Evolutionary conservation across 2,888 invertebrate genomes (phyloP), one percentile per base, ranked within the genome.

Genomic region (Isoperla grammatica): DNA sequence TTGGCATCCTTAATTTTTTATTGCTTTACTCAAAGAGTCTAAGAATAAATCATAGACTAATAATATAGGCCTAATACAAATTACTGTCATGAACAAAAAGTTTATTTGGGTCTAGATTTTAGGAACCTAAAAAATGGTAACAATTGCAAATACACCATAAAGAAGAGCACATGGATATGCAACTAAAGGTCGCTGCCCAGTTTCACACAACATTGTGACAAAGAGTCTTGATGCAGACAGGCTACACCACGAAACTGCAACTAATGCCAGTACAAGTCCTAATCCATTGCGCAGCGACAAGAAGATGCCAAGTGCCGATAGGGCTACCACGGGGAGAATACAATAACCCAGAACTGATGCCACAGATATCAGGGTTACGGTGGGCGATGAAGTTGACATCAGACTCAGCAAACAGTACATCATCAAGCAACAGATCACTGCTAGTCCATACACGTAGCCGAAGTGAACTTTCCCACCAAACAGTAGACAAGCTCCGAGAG

Each of bases 121-220:
- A 48, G 6, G 48, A 20, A 48, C 15, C 83, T 79, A 96, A 78
- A 96, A 96, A 62, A 96, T 81, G 54, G 95, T 91, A 68, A 96
- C 81, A 57, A 96, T 80, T 45, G 94, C 93, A 78, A 96, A 96
- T 1, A 95, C 91, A 53, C 92, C 93, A 76, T 94, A 95, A 23
- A 96, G 86, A 64, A 96, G 80, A 61, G 89, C 86, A 78, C 95
- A 95, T 0, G 96, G 96, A 75, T 96, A 96, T 39, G 94, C 95
- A 67, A 93, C 87, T 1, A 94, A 75, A 12, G 88, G 84, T 68
- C 91, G 87, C 72, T 93, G 94, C 68, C 90, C 87, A 64, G 87
- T 82, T 79, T 95, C 92, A 48, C 87, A 86, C 13, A 95, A 86
- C 75, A 95, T 91, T 0, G 92, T 89, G 40, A 92, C 90, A 80